Conservation (phyloP, 2,797 vertebrate species). For the Hylomyscus alleni region DNA sequence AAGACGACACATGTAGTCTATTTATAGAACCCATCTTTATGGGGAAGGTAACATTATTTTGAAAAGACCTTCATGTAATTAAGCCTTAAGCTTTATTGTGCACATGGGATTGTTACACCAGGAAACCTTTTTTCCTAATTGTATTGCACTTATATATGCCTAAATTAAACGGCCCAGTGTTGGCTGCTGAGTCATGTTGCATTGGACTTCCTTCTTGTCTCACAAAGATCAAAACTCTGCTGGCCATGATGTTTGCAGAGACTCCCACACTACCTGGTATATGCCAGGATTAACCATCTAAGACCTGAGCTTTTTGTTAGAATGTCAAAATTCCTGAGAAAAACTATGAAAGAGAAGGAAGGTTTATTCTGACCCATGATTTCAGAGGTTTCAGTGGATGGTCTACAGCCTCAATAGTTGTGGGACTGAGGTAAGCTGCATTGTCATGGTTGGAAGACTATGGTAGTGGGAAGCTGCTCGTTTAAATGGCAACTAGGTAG, state of each 20-base stretch:
- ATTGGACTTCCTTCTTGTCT: not conserved
- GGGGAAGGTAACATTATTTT: too few relatives aligned
- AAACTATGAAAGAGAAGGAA: not conserved
- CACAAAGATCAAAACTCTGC: not conserved
- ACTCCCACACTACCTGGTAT: not conserved
- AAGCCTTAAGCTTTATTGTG: not conserved
- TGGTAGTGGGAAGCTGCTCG: too few relatives aligned
- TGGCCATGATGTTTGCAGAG: not conserved
- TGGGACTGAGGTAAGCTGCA: not conserved
- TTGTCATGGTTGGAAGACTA: too few relatives aligned
- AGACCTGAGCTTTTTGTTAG: not conserved
- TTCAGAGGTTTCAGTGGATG: not conserved
- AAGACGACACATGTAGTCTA: not conserved
- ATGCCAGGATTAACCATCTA: not conserved
- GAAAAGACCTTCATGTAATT: not conserved
- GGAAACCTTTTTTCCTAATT: not conserved
- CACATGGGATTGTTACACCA: not conserved
- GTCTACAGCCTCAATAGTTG: not conserved
- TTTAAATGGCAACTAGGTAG: not conserved
- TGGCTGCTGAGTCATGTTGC: not conserved
- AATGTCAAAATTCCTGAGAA: not conserved
- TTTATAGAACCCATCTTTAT: not conserved
- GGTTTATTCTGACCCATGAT: not conserved
- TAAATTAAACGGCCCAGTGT: too few relatives aligned
- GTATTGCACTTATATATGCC: not conserved